Base-by-base conservation (phyloP, 2,797 vertebrate species). In the Danio albolineatus region DNA sequence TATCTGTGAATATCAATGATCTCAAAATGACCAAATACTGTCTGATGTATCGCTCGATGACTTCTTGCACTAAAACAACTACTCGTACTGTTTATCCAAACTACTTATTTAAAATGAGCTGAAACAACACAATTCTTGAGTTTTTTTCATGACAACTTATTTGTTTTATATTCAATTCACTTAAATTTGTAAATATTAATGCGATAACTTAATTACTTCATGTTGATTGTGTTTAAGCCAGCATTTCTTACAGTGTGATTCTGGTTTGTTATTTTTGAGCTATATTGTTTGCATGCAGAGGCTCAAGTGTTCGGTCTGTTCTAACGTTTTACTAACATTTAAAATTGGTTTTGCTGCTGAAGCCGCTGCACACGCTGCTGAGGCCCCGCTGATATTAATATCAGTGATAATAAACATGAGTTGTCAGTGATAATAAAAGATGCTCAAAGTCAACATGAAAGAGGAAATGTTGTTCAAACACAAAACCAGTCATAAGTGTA, bases 341-440 rank as follows among this genome's bases (percentile, higher is more conserved):
- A 71, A 12, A 57, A 53, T 53, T 73, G 1, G 83, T 64, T 79
- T 38, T 16, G 12, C 53, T 39, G 21, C 21, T 53, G 61, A 16
- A 41, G 59, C 44, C 48, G 12, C 64, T 48, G 12, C 65, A 69
- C 5, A 38, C 16, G 66, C 74, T 49, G 36, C 74, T 54, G 28
- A 73, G 39, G 17, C 44, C n/a, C 7, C 7, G 19, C 60, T 62
- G 49, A 43, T 43, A 12, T 4, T 54, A 4, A 71, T 21, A 71
- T 36, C 49, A 39, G n/a, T 14, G 87, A 89, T 75, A 89, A 89
- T 91, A 81, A 92, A 86, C 21, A 76, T 46, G 39, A 8, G 16
- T 59, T 17, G 62, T 28, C 61, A n/a, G n/a, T n/a, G n/a, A n/a
- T n/a, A n/a, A n/a, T 49, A 76, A 65, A 67, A 13, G 8, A 73